A percentile compares a stretch with the other conserved stretches of the same genome.
Evolutionary conservation across 2,113 vertebrate genomes (phyloP).

Genomic region (Campylomormyrus numenius): DNA sequence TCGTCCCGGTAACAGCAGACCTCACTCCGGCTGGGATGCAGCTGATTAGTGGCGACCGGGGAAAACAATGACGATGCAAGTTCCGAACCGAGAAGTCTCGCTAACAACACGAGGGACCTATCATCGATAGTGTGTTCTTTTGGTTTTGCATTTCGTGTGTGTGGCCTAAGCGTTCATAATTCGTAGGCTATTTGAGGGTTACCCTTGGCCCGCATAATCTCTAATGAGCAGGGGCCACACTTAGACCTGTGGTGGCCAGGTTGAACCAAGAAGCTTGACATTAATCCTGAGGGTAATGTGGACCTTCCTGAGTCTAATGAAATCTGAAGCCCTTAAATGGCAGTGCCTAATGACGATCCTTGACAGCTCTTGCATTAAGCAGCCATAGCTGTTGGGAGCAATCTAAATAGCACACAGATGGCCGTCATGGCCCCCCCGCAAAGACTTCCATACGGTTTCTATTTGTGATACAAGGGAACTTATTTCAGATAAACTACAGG

Average conservation of each 20-base stretch:
- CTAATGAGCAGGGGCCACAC: constrained; percentile 51
- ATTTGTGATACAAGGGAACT: constrained; percentile 38
- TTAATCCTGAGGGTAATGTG: constrained; percentile 69
- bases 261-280: constrained; percentile 57
- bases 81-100: constrained; percentile 19
- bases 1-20: constrained; percentile 28
- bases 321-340: constrained; percentile 67
- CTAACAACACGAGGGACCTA: constrained; percentile 30
- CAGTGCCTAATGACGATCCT: constrained; percentile 56
- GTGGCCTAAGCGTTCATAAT: constrained; percentile 40
- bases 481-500: constrained; percentile 25
- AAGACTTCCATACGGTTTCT: constrained; percentile 45
- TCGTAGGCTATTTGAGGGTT: constrained; percentile 46
- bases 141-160: neutral
- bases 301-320: constrained; percentile 67
- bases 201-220: constrained; percentile 47
- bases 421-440: constrained; percentile 32
- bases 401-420: constrained; percentile 71
- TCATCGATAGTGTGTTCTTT: neutral
- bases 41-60: constrained; percentile 37
- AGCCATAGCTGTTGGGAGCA: constrained; percentile 55
- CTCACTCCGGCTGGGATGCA: constrained; percentile 21
- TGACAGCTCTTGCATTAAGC: constrained; percentile 67
- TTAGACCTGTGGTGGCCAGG: constrained; percentile 49
- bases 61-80: constrained; percentile 41